Conservation (phyloP, 2,888 invertebrate genomes). For the Gnatocerus cornutus region DNA sequence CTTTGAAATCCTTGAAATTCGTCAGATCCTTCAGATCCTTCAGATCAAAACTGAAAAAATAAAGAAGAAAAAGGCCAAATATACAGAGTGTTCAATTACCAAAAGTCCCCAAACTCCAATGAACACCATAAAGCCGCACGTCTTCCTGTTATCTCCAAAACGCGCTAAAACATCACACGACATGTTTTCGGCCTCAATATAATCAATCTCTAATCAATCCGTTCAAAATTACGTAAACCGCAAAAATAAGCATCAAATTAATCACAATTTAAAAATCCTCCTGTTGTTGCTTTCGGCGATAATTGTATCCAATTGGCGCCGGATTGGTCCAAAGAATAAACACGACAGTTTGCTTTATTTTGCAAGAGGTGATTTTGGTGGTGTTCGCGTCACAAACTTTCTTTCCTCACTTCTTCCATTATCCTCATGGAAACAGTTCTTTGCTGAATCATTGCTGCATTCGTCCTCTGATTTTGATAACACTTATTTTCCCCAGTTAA, state of each 20-base stretch:
- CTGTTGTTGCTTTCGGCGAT: slow-evolving; percentile 29
- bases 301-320: slow-evolving; percentile 37
- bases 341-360: slow-evolving; percentile 2
- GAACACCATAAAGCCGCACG: too few species aligned
- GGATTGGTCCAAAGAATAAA: slow-evolving; percentile 15
- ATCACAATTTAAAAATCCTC: not conserved
- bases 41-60: too few species aligned
- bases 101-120: too few species aligned
- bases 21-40: too few species aligned
- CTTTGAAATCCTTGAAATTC: too few species aligned
- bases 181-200: not conserved
- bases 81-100: too few species aligned
- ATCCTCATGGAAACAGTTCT: slow-evolving; percentile 21
- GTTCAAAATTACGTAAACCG: slow-evolving; percentile 5
- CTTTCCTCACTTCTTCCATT: not conserved
- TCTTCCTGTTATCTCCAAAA: too few species aligned
- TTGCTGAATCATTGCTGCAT: slow-evolving; percentile 8
- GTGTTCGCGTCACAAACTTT: slow-evolving; percentile 1
- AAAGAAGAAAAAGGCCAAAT: too few species aligned
- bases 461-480: slow-evolving; percentile 4
- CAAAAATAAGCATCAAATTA: slow-evolving; percentile 13
- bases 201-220: slow-evolving; percentile 2
- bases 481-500: not conserved
- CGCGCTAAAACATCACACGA: too few species aligned
- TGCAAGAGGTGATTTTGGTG: not conserved